Base-by-base conservation (phyloP, 1,140 invertebrate species). In the Scaptomyza hsui region DNA sequence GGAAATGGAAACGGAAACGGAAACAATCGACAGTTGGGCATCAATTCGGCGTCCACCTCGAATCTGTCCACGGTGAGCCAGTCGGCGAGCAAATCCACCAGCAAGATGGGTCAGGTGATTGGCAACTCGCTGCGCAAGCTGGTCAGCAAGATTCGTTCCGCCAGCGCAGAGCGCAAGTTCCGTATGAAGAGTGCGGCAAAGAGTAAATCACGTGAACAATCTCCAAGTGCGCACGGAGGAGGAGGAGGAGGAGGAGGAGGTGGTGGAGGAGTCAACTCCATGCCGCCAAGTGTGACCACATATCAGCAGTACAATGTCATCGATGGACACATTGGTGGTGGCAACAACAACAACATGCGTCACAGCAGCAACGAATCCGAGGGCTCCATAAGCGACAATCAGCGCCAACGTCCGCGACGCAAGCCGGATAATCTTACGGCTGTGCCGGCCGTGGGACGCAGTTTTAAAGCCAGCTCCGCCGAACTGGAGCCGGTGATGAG, bases 91-190 rank as follows among this genome's bases (percentile, higher is more conserved):
- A 89, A 92, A 55, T 79, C 90, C 6, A 71, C 75, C 9, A 75
- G 80, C 24, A 91, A 75, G 6, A 92, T 94, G 45, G 93, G 93
- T 1, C 92, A 93, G 6, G 93, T 93, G 4, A 94, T 94, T 55
- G 94, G 95, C 10, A 94, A 95, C 57, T 96, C 95, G 0, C 94
- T 96, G 72, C 93, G 95, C 47, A 95, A 95, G 80, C 90, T 96
- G 49, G 95, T 96, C 3, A 95, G 95, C 32, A 96, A 96, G 89
- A 94, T 96, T 41, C 93, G 95, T 0, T 96, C 95, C 1, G 94
- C 94, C 4, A 95, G 95, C 57, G 93, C 94, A 0, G 95, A 96
- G 88, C 93, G 95, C n/a, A 94, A 94, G 59, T 93, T 93, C 12
- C 93, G 94, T 55, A 93, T 93, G 91, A 93, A 93, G 64, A 91